These are phyloP conservation scores for Promerops cafer DNA, from an alignment of 2,113 vertebrate genomes.

Conservation along the genomic window DNA sequence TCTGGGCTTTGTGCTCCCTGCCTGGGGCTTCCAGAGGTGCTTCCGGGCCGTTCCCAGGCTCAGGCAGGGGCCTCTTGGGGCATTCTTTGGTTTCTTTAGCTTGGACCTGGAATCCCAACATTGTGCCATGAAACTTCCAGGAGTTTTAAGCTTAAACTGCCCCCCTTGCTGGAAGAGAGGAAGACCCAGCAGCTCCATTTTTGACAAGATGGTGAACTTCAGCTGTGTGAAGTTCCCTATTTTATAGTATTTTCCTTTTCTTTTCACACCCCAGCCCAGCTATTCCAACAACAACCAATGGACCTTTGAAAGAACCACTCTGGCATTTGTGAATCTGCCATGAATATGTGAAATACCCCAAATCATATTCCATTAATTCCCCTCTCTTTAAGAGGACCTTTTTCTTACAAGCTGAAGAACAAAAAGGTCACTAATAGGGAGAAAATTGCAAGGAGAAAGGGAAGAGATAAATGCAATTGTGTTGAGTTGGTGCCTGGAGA, in stretches of 20 bases:
- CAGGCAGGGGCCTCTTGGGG: constrained; percentile 69
- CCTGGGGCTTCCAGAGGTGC: constrained; percentile 71
- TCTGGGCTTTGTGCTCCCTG: constrained; percentile 76
- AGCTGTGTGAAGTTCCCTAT: neutral
- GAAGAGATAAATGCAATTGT: neutral
- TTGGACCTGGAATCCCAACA: constrained; percentile 69
- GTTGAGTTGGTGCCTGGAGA: neutral
- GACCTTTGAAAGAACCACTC: neutral
- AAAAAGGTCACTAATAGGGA: neutral
- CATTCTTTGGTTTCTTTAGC: constrained; percentile 80
- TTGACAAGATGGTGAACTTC: neutral
- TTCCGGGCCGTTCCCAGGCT: constrained; percentile 66
- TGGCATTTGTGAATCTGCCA: neutral
- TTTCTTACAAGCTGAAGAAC: neutral
- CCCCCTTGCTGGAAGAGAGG: neutral
- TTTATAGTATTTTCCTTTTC: neutral
- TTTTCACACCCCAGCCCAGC: neutral
- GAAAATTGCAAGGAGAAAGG: neutral
- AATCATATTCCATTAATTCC: neutral
- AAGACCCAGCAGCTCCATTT: neutral
- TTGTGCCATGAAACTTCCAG: neutral
- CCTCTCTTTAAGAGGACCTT: neutral
- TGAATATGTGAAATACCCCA: neutral
- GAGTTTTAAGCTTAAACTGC: neutral
- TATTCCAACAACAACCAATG: neutral